Evolutionary conservation across 2,888 invertebrate species (phyloP).

Genomic region (Allophyes oxyacanthae): DNA sequence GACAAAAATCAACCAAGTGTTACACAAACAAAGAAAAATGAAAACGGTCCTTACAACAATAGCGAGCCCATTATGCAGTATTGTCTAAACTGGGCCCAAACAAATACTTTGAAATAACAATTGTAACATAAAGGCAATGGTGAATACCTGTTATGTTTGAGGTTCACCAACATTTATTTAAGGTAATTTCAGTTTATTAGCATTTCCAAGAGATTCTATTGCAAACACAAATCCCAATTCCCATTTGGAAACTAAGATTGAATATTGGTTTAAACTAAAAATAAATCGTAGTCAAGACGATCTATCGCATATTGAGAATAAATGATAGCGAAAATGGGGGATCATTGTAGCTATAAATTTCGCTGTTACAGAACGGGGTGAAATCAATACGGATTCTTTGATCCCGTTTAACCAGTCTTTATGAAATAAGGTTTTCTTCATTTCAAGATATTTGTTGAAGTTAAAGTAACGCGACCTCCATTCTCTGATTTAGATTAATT

Average conservation of each 20-base stretch:
- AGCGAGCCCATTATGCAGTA: constrained; percentile 9
- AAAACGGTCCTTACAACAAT: constrained; percentile 13
- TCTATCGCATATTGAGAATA: constrained; percentile 33
- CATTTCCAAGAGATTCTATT: constrained; percentile 11
- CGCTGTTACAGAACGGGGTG: constrained; percentile 46
- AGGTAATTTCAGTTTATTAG: not conserved
- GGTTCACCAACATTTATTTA: constrained; percentile 15
- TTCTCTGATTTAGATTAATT: constrained; percentile 32
- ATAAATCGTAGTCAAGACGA: constrained; percentile 9
- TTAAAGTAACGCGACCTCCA: not conserved
- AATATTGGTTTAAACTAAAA: constrained; percentile 12
- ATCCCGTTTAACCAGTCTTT: constrained; percentile 7
- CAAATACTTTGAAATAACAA: constrained; percentile 31
- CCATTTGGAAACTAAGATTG: constrained; percentile 6
- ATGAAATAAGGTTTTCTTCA: constrained; percentile 15
- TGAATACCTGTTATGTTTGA: constrained; percentile 6
- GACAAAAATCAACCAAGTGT: constrained; percentile 1
- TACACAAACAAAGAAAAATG: not conserved
- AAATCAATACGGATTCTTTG: constrained; percentile 51
- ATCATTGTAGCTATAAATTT: constrained; percentile 60
- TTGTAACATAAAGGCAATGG: constrained; percentile 12
- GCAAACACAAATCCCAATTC: constrained; percentile 16
- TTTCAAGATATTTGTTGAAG: constrained; percentile 15
- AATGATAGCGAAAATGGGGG: constrained; percentile 52
- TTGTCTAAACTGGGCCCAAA: constrained; percentile 10